phyloP scores from a whole-genome alignment of 1,140 invertebrate genomes.

The Drosophila kikkawai region DNA sequence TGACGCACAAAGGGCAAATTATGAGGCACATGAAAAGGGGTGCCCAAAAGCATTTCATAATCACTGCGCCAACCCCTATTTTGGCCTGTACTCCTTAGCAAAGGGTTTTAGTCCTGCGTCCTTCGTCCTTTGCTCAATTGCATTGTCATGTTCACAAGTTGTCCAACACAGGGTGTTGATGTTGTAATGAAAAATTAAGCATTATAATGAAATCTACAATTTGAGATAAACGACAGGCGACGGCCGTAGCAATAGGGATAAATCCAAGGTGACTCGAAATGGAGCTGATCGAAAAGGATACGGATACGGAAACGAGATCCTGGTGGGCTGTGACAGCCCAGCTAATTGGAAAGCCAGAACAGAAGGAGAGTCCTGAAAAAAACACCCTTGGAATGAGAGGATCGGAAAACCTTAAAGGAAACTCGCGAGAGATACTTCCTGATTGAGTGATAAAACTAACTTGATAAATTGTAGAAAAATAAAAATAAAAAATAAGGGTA shows the following conservation, averaged over 20 bases:
- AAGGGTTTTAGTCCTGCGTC: constrained; percentile 9
- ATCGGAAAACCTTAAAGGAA: not conserved
- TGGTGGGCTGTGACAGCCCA: constrained; percentile 30
- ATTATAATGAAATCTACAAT: constrained; percentile 77
- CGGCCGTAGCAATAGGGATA: constrained; percentile 10
- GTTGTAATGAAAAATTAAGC: constrained; percentile 81
- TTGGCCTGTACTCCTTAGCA: not conserved
- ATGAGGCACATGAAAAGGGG: constrained; percentile 51
- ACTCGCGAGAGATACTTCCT: too few species aligned
- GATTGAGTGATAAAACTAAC: not conserved
- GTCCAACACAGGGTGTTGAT: constrained; percentile 79
- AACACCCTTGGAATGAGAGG: not conserved
- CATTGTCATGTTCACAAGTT: constrained; percentile 84
- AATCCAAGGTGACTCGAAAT: constrained; percentile 37
- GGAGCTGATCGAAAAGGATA: constrained; percentile 19
- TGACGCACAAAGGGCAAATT: constrained; percentile 70
- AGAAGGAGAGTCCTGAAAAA: not conserved
- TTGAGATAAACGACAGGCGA: constrained; percentile 35
- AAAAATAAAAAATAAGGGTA: not conserved
- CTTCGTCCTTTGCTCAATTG: constrained; percentile 61
- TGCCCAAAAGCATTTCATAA: constrained; percentile 28
- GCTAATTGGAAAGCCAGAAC: constrained; percentile 37
- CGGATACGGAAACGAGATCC: constrained; percentile 15
- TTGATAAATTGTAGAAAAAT: not conserved
- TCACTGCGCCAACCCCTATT: constrained; percentile 31